Conservation (phyloP, 2,888 invertebrate genomes). For the Halocaridina rubra region DNA sequence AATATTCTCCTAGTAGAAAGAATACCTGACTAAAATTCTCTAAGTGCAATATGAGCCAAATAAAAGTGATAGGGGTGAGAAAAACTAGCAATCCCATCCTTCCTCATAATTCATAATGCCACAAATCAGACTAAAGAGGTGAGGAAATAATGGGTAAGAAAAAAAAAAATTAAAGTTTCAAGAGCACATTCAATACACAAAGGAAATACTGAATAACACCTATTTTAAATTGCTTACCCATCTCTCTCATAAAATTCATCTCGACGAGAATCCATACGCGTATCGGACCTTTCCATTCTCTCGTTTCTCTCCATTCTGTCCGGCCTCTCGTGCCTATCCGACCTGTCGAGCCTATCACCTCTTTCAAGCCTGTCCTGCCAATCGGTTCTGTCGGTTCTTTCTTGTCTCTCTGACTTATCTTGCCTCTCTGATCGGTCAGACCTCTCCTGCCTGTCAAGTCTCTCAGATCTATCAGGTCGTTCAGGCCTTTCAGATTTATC, state of each 20-base stretch:
- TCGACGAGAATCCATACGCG: conserved; percentile 31
- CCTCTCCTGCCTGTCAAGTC: background rate
- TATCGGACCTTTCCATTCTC: conserved; percentile 22
- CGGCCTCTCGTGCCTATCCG: conserved; percentile 22
- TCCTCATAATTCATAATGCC: too few relatives aligned
- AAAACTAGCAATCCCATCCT: too few relatives aligned
- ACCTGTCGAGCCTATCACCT: conserved; percentile 22
- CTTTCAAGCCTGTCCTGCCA: conserved; percentile 9
- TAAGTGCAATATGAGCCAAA: too few relatives aligned
- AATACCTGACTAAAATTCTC: too few relatives aligned
- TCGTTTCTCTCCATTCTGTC: conserved; percentile 41
- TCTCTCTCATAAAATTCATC: conserved; percentile 52
- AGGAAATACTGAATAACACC: too few relatives aligned
- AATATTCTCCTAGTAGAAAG: too few relatives aligned
- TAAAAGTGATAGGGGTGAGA: too few relatives aligned
- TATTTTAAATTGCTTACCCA: conserved; percentile 40
- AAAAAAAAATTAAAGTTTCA: too few relatives aligned
- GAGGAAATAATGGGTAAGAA: too few relatives aligned
- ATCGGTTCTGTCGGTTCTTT: background rate
- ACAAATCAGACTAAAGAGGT: too few relatives aligned
- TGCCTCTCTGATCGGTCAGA: background rate
- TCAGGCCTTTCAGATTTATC: conserved; percentile 11
- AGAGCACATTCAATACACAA: too few relatives aligned
- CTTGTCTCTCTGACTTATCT: background rate
- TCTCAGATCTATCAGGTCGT: background rate